These are phyloP conservation scores for Drosophila crucigera DNA, from an alignment of 2,888 invertebrate genomes.

Conservation along the genomic window DNA sequence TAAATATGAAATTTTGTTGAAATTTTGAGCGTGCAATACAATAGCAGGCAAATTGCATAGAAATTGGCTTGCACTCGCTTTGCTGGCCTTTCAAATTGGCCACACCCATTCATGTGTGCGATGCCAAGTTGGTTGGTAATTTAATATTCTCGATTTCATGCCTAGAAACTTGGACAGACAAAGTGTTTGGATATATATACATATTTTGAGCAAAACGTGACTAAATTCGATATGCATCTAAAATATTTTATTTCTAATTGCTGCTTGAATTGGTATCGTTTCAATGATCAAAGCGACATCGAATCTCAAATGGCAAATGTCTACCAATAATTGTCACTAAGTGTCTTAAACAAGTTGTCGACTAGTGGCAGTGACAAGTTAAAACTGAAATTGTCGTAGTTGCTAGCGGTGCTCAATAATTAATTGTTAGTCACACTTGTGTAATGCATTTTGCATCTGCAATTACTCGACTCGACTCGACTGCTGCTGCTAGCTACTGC, in stretches of 20 bases:
- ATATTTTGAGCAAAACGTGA: not conserved
- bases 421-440: conserved; percentile 68
- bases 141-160: conserved; percentile 37
- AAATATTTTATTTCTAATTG: conserved; percentile 1
- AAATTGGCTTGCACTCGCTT: conserved; percentile 28
- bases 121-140: conserved; percentile 45
- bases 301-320: conserved; percentile 34
- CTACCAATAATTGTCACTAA: conserved; percentile 27
- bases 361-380: conserved; percentile 11
- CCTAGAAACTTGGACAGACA: not conserved
- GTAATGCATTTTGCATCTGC: conserved; percentile 55
- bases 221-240: not conserved
- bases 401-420: conserved; percentile 41
- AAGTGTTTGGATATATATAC: not conserved
- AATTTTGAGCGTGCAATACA: conserved; percentile 43
- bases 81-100: conserved; percentile 19
- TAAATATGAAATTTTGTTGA: conserved; percentile 63
- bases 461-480: conserved; percentile 48
- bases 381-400: conserved; percentile 2
- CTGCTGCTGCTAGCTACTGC: conserved; percentile 11
- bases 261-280: conserved; percentile 34
- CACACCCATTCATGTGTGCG: not conserved
- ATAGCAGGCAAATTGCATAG: conserved; percentile 40
- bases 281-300: conserved; percentile 35
- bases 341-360: conserved; percentile 41